Percentiles rank a stretch among this genome's conserved stretches.
Conservation (phyloP, 2,888 invertebrate species). For the Thera obeliscata region DNA sequence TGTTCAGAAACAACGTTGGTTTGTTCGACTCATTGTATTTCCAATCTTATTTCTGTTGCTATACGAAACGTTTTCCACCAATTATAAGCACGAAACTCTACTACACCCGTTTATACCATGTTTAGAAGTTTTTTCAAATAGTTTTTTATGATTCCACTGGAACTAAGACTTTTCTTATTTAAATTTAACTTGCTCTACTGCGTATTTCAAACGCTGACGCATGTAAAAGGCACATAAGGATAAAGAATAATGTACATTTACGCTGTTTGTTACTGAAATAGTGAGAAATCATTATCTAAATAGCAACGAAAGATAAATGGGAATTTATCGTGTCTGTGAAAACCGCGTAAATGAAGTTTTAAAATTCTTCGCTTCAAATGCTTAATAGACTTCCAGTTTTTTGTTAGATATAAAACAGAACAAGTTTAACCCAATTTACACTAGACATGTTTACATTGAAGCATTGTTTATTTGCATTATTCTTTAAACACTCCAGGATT, state of each 20-base stretch:
- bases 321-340: background rate
- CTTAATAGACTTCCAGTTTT: slow-evolving; percentile 9
- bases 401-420: slow-evolving; percentile 48
- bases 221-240: no score
- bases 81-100: no score
- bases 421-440: slow-evolving; percentile 52
- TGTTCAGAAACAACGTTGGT: background rate
- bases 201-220: no score
- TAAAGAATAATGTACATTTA: no score
- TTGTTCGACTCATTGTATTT: background rate
- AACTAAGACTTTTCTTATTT: no score
- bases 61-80: no score
- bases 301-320: background rate
- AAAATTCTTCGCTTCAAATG: background rate
- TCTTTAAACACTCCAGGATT: slow-evolving; percentile 38
- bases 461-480: slow-evolving; percentile 50
- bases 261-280: no score
- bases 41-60: background rate
- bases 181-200: no score
- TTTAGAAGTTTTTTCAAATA: no score
- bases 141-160: no score
- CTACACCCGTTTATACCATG: no score
- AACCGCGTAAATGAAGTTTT: background rate
- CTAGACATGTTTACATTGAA: slow-evolving; percentile 53
- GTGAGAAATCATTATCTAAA: no score